phyloP scores from a whole-genome alignment of 1,140 invertebrate genomes.

The Pentalonia nigronervosa region DNA sequence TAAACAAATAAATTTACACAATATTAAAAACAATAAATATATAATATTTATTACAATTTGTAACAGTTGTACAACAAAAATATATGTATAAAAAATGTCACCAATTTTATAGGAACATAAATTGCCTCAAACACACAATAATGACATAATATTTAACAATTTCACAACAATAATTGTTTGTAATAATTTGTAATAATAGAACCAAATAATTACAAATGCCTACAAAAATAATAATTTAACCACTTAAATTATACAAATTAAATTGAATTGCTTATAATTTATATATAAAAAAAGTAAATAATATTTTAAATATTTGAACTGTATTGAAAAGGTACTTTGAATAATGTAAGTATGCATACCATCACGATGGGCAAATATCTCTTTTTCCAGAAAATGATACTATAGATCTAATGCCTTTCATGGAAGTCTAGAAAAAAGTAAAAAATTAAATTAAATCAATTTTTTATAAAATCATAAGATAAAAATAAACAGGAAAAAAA shows the following conservation, averaged over 20 bases:
- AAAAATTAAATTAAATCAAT: constrained; percentile 21
- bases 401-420: constrained; percentile 85
- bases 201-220: neutral
- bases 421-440: constrained; percentile 74
- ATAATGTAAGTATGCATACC: constrained; percentile 12
- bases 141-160: constrained; percentile 49
- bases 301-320: constrained; percentile 45
- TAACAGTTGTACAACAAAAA: constrained; percentile 44
- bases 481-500: constrained; percentile 19
- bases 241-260: neutral
- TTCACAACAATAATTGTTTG: constrained; percentile 45
- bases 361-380: constrained; percentile 56
- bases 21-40: constrained; percentile 15
- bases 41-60: neutral
- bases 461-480: constrained; percentile 15
- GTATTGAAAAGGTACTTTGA: constrained; percentile 34
- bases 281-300: constrained; percentile 33
- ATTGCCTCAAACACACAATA: neutral
- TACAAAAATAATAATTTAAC: constrained; percentile 19
- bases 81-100: constrained; percentile 50
- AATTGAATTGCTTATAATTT: constrained; percentile 21
- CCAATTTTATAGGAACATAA: constrained; percentile 55
- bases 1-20: constrained; percentile 13
- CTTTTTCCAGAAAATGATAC: constrained; percentile 74
- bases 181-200: constrained; percentile 30